A percentile compares a stretch with the other conserved stretches of the same genome.
Conservation (phyloP, 1,140 invertebrate genomes). For the Calephelis virginiensis region DNA sequence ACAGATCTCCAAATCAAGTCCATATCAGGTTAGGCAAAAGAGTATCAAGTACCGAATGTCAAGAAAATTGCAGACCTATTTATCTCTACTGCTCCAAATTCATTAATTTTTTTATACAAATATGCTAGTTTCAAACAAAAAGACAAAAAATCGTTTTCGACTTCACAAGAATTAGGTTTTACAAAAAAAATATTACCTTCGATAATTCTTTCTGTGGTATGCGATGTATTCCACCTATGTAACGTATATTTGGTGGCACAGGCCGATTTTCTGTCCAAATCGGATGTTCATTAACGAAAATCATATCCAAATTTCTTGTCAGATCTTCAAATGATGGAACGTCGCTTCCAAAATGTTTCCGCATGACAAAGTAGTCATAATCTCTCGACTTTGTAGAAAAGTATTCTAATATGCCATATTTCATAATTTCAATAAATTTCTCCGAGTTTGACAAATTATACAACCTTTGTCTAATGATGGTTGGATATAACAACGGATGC, state of each 20-base stretch:
- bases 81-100: too few relatives aligned
- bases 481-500: slow-evolving; percentile 69
- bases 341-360: slow-evolving; percentile 56
- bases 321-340: slow-evolving; percentile 41
- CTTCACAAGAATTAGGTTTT: too few relatives aligned
- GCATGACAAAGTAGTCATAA: slow-evolving; percentile 18
- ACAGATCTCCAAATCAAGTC: too few relatives aligned
- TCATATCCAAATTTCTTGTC: slow-evolving; percentile 28
- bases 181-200: slow-evolving; percentile 24
- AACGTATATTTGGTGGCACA: slow-evolving; percentile 29
- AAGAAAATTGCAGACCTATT: too few relatives aligned
- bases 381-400: background rate
- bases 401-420: slow-evolving; percentile 16
- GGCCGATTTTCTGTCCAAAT: slow-evolving; percentile 34
- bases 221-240: slow-evolving; percentile 35
- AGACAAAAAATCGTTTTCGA: too few relatives aligned
- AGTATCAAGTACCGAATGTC: too few relatives aligned
- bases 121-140: too few relatives aligned
- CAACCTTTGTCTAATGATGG: slow-evolving; percentile 39
- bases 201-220: slow-evolving; percentile 25
- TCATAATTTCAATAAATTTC: slow-evolving; percentile 36
- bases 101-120: too few relatives aligned
- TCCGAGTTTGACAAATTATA: slow-evolving; percentile 43
- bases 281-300: slow-evolving; percentile 33
- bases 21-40: too few relatives aligned